Percentiles rank a stretch among this genome's conserved stretches.
Evolutionary conservation across 2,888 invertebrate species (phyloP).

Genomic region (Hylaea fasciaria): DNA sequence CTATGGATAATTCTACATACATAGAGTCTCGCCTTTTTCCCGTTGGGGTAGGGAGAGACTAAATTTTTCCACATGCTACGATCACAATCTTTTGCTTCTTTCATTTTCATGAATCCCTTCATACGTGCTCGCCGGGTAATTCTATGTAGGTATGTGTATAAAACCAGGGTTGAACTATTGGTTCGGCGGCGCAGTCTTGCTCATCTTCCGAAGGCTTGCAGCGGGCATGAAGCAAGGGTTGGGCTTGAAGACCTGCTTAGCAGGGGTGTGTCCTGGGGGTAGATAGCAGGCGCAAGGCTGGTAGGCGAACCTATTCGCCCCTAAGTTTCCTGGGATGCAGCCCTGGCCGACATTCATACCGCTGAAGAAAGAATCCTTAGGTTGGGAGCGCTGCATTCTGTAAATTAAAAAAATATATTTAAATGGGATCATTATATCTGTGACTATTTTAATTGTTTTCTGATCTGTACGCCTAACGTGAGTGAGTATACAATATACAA

Average conservation of each 20-base stretch:
- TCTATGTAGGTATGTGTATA: background rate
- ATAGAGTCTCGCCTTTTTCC: background rate
- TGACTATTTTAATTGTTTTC: too few relatives aligned
- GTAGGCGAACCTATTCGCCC: constrained; percentile 27
- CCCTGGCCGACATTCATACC: constrained; percentile 9
- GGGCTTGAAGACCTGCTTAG: constrained; percentile 48
- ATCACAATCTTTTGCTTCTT: too few relatives aligned
- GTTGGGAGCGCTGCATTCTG: constrained; percentile 34
- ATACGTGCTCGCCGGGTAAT: too few relatives aligned
- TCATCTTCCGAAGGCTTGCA: constrained; percentile 53
- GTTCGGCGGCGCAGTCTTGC: constrained; percentile 46
- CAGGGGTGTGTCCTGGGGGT: constrained; percentile 28
- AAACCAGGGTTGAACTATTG: constrained; percentile 29
- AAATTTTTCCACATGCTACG: too few relatives aligned
- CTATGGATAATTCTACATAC: too few relatives aligned
- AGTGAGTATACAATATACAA: too few relatives aligned
- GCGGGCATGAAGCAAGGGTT: constrained; percentile 65
- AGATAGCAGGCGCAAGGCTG: constrained; percentile 23
- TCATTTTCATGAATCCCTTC: too few relatives aligned
- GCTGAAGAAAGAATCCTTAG: constrained; percentile 17
- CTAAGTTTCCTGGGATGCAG: constrained; percentile 33
- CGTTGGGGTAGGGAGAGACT: too few relatives aligned
- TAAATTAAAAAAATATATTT: constrained; percentile 2
- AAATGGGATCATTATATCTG: too few relatives aligned
- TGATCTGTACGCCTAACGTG: too few relatives aligned